Evolutionary conservation across 1,140 invertebrate species (phyloP).

Genomic region (Dufourea novaeangliae): DNA sequence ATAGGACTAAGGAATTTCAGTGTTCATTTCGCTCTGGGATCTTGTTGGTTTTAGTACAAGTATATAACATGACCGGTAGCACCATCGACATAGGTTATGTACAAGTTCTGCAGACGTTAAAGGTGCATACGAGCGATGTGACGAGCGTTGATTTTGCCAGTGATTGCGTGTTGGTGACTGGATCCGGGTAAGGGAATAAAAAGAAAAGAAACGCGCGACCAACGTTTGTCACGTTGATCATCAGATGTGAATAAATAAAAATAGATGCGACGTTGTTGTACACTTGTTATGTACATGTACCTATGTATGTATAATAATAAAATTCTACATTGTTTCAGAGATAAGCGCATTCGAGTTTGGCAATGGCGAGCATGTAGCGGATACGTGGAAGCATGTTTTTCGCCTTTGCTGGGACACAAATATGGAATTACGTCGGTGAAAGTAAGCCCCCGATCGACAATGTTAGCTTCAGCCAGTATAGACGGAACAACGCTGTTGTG

Average conservation of each 20-base stretch:
- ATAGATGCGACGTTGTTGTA: no score
- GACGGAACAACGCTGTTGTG: constrained; percentile 89
- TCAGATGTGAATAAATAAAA: no score
- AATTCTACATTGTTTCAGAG: constrained; percentile 76
- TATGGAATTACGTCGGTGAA: constrained; percentile 86
- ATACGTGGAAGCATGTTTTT: constrained; percentile 83
- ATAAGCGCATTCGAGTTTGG: constrained; percentile 85
- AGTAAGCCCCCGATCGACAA: constrained; percentile 87
- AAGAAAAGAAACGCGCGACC: background rate
- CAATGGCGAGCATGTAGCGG: constrained; percentile 84
- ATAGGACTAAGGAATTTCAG: background rate
- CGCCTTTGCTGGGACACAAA: constrained; percentile 85
- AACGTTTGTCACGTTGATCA: no score
- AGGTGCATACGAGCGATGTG: constrained; percentile 85
- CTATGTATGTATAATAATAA: background rate
- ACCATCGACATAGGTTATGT: constrained; percentile 66
- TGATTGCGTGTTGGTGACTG: constrained; percentile 84
- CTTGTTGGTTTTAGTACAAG: no score
- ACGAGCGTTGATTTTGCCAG: constrained; percentile 85
- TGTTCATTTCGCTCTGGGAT: background rate
- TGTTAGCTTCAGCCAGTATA: constrained; percentile 87
- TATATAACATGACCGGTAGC: constrained; percentile 28
- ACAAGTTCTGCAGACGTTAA: constrained; percentile 82
- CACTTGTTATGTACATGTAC: background rate
- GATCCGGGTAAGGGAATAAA: constrained; percentile 82